Base-by-base conservation (phyloP, 2,113 vertebrate genomes). In the Lamprotornis superbus region DNA sequence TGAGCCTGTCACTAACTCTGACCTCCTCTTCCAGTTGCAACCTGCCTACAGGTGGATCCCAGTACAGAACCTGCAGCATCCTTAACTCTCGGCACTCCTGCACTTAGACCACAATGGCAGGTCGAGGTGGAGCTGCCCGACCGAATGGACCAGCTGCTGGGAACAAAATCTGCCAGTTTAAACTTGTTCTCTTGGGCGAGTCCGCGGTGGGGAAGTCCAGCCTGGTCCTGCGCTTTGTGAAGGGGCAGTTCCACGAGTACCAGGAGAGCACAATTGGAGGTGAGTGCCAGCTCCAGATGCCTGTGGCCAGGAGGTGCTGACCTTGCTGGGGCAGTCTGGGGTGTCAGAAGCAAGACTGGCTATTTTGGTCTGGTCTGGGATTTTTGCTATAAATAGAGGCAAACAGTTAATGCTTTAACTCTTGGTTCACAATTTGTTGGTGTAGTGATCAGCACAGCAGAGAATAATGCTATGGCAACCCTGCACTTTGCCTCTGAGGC, bases 211-310 rank as follows among this genome's bases (percentile, higher is more conserved):
- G 99, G 59, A 99, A 99, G 91, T 99, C 99, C 97, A 99, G 99
- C 97, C 97, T 99, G 3, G 99, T 99, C 30, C 98, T 99, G 96
- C 99, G 99, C 97, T 99, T 99, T 1, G 99, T 99, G 91, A 99
- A 99, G 97, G 99, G 99, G 79, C 99, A 99, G 95, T 99, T 99
- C 96, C 99, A 99, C 1, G 99, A 99, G 96, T 99, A 99, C 97
- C 99, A 99, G 97, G 99, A 99, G 98, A 99, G 99, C 98, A 99
- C 99, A 33, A 99, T 99, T 3, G 99, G 99, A 98, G 99, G 99
- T 99, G 97, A 98, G 98, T 55, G 68, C 30, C 40, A 5, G 8
- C 44, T 44, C 70, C 40, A 4, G 0, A 4, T 15, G 14, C 44
- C 53, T 9, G 4, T 21, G 49, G 57, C 70, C 8, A 1, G 24